phyloP scores from a whole-genome alignment of 2,888 invertebrate species.

The Frankliniella fusca region DNA sequence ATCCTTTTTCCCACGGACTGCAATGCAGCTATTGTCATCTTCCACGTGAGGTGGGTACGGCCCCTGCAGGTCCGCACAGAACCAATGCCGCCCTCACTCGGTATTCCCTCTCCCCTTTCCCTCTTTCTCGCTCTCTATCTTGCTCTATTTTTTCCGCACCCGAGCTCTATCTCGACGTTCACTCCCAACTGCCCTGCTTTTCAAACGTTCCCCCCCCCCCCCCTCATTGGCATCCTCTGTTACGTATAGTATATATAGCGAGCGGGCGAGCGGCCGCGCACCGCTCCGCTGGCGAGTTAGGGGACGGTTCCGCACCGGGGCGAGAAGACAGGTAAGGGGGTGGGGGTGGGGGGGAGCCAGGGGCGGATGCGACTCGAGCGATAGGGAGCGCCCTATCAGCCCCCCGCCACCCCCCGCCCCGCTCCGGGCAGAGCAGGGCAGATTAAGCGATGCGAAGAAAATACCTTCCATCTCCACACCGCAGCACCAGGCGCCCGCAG shows the following conservation, averaged over 20 bases:
- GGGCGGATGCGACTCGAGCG: not conserved
- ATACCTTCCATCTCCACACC: not conserved
- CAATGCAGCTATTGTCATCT: conserved; percentile 15
- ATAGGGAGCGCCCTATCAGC: not conserved
- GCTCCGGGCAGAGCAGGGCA: not conserved
- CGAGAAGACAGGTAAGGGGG: not conserved
- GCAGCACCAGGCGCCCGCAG: not conserved
- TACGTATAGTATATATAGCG: too few relatives aligned
- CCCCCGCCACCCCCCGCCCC: not conserved
- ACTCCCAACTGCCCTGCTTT: not conserved
- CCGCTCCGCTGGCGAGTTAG: not conserved
- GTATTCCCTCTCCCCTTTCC: not conserved
- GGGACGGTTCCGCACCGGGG: not conserved
- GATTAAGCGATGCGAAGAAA: conserved; percentile 1
- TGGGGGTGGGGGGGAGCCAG: not conserved
- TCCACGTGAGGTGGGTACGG: conserved; percentile 17
- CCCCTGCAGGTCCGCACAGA: not conserved
- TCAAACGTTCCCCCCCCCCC: not conserved
- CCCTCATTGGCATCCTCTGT: not conserved
- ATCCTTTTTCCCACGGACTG: conserved; percentile 12
- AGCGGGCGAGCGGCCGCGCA: too few relatives aligned
- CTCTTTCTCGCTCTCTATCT: not conserved
- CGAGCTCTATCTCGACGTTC: too few relatives aligned
- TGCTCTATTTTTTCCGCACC: not conserved
- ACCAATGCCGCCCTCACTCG: not conserved